These are phyloP conservation scores for Pagrus major DNA, from an alignment of 2,113 vertebrate genomes.

Conservation along the genomic window DNA sequence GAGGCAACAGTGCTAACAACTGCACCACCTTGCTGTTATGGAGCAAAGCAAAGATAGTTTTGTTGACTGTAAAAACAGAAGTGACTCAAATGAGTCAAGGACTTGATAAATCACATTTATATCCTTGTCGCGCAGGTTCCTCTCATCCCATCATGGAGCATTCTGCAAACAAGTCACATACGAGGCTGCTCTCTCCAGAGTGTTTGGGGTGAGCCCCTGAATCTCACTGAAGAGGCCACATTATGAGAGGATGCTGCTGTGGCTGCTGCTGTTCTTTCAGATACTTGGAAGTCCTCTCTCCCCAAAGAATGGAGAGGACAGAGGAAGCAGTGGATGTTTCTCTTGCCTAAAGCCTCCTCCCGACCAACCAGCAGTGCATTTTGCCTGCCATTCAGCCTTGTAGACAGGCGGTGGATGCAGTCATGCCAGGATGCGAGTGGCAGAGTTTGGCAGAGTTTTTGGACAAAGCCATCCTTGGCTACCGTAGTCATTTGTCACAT, in stretches of 20 bases:
- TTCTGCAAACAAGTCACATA: slow-evolving; percentile 30
- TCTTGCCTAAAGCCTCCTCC: slow-evolving; percentile 12
- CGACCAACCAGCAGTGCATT: slow-evolving; percentile 24
- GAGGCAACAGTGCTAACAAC: no score
- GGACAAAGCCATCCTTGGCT: slow-evolving; percentile 37
- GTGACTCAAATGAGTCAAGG: slow-evolving; percentile 13
- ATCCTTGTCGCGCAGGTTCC: slow-evolving; percentile 8
- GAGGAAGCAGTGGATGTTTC: slow-evolving; percentile 23
- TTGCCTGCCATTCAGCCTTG: slow-evolving; percentile 32
- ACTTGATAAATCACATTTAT: slow-evolving; percentile 30
- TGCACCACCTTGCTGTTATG: no score
- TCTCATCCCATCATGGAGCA: slow-evolving; percentile 26
- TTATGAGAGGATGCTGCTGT: slow-evolving; percentile 19
- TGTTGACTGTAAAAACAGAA: slow-evolving; percentile 7
- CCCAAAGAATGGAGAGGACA: slow-evolving; percentile 38
- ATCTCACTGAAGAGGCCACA: slow-evolving; percentile 32
- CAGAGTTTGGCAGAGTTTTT: slow-evolving; percentile 46
- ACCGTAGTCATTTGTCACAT: slow-evolving; percentile 23
- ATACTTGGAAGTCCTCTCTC: slow-evolving; percentile 36
- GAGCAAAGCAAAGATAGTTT: slow-evolving; percentile 13
- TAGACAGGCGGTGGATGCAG: slow-evolving; percentile 31
- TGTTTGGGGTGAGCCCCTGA: slow-evolving; percentile 23
- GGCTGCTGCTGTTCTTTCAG: slow-evolving; percentile 29
- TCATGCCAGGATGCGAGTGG: slow-evolving; percentile 39
- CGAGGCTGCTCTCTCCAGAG: neutral